These are phyloP conservation scores for Selenia dentaria DNA, from an alignment of 2,888 invertebrate species.

Conservation along the genomic window DNA sequence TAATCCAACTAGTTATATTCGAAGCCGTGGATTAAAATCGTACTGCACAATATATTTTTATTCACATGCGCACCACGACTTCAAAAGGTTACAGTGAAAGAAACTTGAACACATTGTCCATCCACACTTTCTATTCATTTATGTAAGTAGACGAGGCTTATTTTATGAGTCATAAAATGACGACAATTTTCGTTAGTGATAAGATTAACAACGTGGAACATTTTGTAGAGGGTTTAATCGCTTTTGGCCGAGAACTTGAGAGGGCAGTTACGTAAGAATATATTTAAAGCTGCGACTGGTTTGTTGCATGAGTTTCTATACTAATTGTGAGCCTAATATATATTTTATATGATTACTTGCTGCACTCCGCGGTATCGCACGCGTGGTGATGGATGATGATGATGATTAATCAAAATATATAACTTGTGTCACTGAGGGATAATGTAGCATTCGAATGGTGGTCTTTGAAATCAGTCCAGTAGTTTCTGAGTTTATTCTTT, in stretches of 20 bases:
- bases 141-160: slow-evolving; percentile 38
- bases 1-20: slow-evolving; percentile 67
- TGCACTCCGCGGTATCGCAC: no score
- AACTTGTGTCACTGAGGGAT: no score
- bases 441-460: no score
- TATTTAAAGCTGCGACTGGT: slow-evolving; percentile 4
- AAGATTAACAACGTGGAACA: slow-evolving; percentile 30
- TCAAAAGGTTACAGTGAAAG: slow-evolving; percentile 59
- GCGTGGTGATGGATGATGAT: no score
- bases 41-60: slow-evolving; percentile 56
- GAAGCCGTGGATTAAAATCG: slow-evolving; percentile 60
- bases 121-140: slow-evolving; percentile 70
- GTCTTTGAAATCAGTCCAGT: no score
- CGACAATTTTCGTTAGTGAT: slow-evolving; percentile 30
- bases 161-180: slow-evolving; percentile 40
- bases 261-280: slow-evolving; percentile 36
- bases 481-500: no score
- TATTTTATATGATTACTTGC: no score
- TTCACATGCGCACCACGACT: slow-evolving; percentile 66
- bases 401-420: no score
- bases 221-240: slow-evolving; percentile 25
- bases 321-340: no score
- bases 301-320: slow-evolving; percentile 9
- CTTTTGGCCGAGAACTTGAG: slow-evolving; percentile 45
- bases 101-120: slow-evolving; percentile 58